A percentile compares a stretch with the other conserved stretches of the same genome.
These are phyloP conservation scores for Drosophila nigromelanica DNA, from an alignment of 1,140 invertebrate species.

Conservation along the genomic window DNA sequence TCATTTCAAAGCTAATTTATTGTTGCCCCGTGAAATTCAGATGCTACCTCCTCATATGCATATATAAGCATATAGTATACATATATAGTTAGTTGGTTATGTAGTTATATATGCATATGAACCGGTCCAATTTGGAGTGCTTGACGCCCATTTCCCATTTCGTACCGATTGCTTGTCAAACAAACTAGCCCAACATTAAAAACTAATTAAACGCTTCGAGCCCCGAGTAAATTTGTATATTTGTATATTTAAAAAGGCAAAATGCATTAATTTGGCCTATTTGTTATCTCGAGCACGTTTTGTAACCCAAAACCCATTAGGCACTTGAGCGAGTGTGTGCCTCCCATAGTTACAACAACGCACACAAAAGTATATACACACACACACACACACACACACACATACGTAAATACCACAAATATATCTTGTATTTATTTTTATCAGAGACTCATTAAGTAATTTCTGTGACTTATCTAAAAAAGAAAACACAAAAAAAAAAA, in stretches of 20 bases:
- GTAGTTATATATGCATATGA: conserved; percentile 8
- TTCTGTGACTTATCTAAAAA: conserved; percentile 65
- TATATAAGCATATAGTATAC: conserved; percentile 27
- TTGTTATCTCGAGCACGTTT: conserved; percentile 75
- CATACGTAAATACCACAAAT: background rate
- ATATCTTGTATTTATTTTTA: conserved; percentile 44
- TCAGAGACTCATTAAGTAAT: conserved; percentile 78
- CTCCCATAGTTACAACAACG: conserved; percentile 1
- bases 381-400: conserved; percentile 12
- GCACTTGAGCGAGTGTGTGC: conserved; percentile 57
- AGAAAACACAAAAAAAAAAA: background rate
- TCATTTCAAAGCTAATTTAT: conserved; percentile 50
- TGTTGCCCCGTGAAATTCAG: conserved; percentile 5
- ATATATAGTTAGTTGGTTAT: background rate
- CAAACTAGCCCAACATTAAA: conserved; percentile 79
- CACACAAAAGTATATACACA: background rate
- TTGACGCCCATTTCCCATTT: conserved; percentile 57
- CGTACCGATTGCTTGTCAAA: conserved; percentile 70
- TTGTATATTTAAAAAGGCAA: conserved; percentile 60
- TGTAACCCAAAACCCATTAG: conserved; percentile 80
- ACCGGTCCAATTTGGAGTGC: conserved; percentile 24
- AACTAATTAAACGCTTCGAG: conserved; percentile 76
- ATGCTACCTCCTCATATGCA: conserved; percentile 2
- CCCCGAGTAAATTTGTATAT: conserved; percentile 12
- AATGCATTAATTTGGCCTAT: conserved; percentile 72